Conservation (phyloP, 2,888 invertebrate species). For the Prostheceraeus crozeri region DNA sequence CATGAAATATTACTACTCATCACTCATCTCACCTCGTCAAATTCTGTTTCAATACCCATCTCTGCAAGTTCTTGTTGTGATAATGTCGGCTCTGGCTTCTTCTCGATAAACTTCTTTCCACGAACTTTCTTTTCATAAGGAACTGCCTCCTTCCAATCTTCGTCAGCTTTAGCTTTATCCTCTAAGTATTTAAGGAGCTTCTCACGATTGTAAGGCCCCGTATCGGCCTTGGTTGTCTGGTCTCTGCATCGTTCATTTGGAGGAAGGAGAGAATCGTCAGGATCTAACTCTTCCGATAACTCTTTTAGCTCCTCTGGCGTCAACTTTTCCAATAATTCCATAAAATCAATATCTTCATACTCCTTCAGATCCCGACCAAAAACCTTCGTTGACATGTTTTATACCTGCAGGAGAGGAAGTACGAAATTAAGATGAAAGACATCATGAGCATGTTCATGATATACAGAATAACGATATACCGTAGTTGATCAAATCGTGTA, state of each 20-base stretch:
- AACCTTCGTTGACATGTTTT: no score
- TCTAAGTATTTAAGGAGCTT: constrained; percentile 70
- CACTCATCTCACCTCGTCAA: constrained; percentile 28
- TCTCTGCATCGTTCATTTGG: constrained; percentile 90
- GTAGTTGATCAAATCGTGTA: no score
- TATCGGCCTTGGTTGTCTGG: constrained; percentile 86
- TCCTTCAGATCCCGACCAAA: no score
- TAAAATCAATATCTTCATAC: constrained; percentile 91
- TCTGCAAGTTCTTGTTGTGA: constrained; percentile 34
- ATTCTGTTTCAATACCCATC: constrained; percentile 36
- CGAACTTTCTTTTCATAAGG: constrained; percentile 76
- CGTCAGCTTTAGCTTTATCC: constrained; percentile 93
- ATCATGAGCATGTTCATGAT: no score
- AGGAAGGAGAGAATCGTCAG: constrained; percentile 95
- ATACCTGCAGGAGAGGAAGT: no score
- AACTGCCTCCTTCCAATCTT: constrained; percentile 89
- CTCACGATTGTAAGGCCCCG: constrained; percentile 88
- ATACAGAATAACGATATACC: no score
- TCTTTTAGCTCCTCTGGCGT: constrained; percentile 90
- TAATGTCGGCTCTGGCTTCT: constrained; percentile 31
- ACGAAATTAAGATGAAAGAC: no score
- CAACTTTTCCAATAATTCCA: constrained; percentile 81
- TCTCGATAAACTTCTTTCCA: constrained; percentile 63
- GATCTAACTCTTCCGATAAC: constrained; percentile 95
- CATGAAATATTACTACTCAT: no score